Conservation (phyloP, 2,113 vertebrate species). For the Psettodes erumei region DNA sequence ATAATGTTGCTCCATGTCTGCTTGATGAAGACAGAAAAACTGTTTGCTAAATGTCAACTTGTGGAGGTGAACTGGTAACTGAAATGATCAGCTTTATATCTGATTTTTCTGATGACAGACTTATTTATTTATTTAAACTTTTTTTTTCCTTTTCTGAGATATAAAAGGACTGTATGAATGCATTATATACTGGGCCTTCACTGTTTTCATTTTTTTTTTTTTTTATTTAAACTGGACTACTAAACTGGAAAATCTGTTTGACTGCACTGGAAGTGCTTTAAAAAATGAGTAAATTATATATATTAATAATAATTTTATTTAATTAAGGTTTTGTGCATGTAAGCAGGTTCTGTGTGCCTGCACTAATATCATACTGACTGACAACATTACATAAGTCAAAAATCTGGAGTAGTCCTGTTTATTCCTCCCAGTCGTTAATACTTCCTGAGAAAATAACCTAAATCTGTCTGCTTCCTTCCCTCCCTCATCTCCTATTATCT, state of each 20-base stretch:
- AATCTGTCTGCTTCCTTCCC: conserved; percentile 48
- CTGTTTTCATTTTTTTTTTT: too few relatives aligned
- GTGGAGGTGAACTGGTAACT: too few relatives aligned
- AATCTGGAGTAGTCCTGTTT: conserved; percentile 27
- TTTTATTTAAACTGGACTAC: too few relatives aligned
- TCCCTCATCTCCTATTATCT: conserved; percentile 30
- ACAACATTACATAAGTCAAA: background rate
- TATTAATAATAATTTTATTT: too few relatives aligned
- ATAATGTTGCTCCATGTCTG: background rate
- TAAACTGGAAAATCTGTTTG: background rate
- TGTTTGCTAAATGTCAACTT: too few relatives aligned
- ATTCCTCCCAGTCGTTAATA: conserved; percentile 12
- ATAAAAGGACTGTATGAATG: background rate
- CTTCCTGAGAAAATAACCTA: conserved; percentile 45
- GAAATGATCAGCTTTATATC: too few relatives aligned
- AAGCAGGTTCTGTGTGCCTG: too few relatives aligned
- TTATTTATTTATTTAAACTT: too few relatives aligned
- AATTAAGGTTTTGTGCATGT: background rate
- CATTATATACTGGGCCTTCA: background rate
- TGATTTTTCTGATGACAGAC: too few relatives aligned
- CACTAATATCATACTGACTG: background rate
- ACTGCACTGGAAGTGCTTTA: background rate
- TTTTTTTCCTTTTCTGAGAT: background rate
- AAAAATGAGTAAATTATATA: too few relatives aligned
- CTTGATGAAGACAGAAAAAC: too few relatives aligned